phyloP scores from a whole-genome alignment of 92 coral and sea anemone genomes.

The Porites evermanni region DNA sequence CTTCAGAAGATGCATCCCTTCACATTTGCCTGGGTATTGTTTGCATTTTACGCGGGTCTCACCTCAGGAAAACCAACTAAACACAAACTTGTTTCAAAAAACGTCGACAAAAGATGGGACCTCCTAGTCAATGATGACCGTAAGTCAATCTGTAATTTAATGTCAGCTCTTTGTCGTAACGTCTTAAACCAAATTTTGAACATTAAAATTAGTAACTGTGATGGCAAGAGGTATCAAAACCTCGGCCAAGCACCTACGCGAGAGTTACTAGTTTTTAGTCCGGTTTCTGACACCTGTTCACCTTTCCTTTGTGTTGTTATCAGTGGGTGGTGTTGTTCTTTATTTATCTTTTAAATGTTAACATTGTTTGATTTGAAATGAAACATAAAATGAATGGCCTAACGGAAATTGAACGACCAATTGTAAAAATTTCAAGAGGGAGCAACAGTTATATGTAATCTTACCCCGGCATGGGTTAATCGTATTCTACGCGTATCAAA shows the following conservation, averaged over 20 bases:
- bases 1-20: conserved; percentile 22
- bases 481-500: too few species aligned
- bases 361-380: too few species aligned
- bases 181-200: not conserved
- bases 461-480: too few species aligned
- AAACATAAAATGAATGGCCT: too few species aligned
- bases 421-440: too few species aligned
- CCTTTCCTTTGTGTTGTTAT: too few species aligned
- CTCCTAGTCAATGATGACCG: conserved; percentile 78
- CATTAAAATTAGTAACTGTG: not conserved
- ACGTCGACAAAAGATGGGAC: conserved; percentile 83
- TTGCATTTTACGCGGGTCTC: conserved; percentile 25
- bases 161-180: not conserved
- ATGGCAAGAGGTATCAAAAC: not conserved
- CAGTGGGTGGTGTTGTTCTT: too few species aligned
- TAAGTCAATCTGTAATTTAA: conserved; percentile 46
- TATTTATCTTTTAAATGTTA: too few species aligned
- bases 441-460: too few species aligned
- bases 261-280: not conserved
- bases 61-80: conserved; percentile 22
- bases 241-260: not conserved
- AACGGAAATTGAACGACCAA: too few species aligned
- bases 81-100: conserved; percentile 23
- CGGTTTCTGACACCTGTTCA: too few species aligned
- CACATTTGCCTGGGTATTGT: conserved; percentile 35